These are phyloP conservation scores for Spinus olivaceus DNA, from an alignment of 2,797 vertebrate genomes.

Conservation along the genomic window DNA sequence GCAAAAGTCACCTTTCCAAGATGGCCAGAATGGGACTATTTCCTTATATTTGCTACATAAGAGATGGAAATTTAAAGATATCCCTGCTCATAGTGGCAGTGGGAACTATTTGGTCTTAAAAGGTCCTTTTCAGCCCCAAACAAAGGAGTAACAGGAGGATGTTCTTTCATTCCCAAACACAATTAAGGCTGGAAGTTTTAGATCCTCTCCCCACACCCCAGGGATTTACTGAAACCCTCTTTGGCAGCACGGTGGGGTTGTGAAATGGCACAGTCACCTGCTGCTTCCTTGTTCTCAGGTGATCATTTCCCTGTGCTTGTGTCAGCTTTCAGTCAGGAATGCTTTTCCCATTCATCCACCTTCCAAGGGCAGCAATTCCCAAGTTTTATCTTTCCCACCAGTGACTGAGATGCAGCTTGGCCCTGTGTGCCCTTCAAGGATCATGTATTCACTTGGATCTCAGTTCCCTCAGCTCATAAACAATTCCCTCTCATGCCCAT, in stretches of 20 bases:
- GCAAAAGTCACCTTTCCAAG: not conserved
- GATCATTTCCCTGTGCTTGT: not conserved
- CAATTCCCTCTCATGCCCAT: not conserved
- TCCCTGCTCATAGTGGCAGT: fast-evolving
- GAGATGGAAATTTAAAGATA: not conserved
- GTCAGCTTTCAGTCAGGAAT: not conserved
- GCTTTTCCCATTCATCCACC: not conserved
- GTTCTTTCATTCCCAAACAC: not conserved
- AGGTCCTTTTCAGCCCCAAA: not conserved
- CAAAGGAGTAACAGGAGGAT: not conserved
- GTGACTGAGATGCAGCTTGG: not conserved
- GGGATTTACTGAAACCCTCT: not conserved
- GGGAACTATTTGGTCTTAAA: not conserved
- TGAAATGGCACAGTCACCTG: not conserved
- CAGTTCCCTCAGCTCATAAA: not conserved
- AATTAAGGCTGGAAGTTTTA: not conserved
- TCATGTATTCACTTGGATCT: not conserved
- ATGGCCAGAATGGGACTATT: not conserved
- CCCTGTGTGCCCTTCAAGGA: not conserved
- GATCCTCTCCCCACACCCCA: not conserved
- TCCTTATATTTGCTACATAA: not conserved
- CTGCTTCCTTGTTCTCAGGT: not conserved
- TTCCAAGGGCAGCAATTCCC: not conserved
- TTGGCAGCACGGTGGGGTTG: not conserved
- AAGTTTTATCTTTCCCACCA: not conserved